A percentile compares a stretch with the other conserved stretches of the same genome.
These are phyloP conservation scores for Drosophila longiperda DNA, from an alignment of 2,888 invertebrate genomes.

Conservation along the genomic window DNA sequence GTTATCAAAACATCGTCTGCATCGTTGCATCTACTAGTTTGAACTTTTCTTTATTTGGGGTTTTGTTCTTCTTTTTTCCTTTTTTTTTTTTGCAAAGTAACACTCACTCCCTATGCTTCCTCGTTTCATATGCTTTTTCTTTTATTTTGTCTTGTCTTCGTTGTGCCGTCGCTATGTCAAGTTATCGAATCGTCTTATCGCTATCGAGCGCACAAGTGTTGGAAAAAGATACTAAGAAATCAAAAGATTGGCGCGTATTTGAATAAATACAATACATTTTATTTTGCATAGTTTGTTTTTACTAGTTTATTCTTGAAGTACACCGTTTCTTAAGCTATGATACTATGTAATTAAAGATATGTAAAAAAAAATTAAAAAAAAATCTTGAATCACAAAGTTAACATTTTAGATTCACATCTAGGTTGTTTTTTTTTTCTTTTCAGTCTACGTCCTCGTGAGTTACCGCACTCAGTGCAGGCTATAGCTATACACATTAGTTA, in stretches of 20 bases:
- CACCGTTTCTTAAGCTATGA: conserved; percentile 28
- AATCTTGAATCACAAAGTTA: conserved; percentile 55
- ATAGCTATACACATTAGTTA: conserved; percentile 41
- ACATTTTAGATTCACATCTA: conserved; percentile 26
- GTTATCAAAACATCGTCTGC: conserved; percentile 44
- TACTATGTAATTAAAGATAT: conserved; percentile 9
- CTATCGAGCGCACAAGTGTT: conserved; percentile 36
- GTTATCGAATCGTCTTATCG: conserved; percentile 46
- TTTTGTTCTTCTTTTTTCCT: conserved; percentile 51
- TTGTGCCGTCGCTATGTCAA: conserved; percentile 55
- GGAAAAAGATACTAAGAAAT: conserved; percentile 1
- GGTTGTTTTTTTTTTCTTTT: conserved; percentile 22
- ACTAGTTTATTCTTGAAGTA: conserved; percentile 36
- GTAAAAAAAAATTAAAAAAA: conserved; percentile 17
- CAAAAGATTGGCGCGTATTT: conserved; percentile 26
- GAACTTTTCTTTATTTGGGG: conserved; percentile 63
- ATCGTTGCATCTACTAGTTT: conserved; percentile 45
- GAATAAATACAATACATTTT: background rate
- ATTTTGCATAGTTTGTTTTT: background rate
- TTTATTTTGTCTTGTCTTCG: conserved; percentile 66
- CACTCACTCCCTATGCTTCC: conserved; percentile 65
- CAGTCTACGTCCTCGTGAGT: conserved; percentile 53
- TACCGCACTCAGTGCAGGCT: conserved; percentile 31
- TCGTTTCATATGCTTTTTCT: conserved; percentile 70
- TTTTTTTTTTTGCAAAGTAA: conserved; percentile 61